Conservation (phyloP, 2,113 vertebrate species). For the Rhinogobius similis region DNA sequence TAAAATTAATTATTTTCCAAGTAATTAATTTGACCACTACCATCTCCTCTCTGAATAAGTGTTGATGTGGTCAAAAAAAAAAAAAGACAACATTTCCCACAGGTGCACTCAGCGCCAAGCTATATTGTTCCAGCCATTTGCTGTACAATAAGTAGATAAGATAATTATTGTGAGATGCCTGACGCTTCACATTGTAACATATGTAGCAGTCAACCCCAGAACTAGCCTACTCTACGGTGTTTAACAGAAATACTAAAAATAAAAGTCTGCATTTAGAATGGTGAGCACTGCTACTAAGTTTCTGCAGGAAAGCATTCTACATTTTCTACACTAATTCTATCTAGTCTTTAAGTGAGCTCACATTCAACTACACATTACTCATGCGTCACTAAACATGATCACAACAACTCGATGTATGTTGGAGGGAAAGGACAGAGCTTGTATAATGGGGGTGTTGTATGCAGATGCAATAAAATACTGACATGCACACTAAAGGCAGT, state of each 20-base stretch:
- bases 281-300: not conserved
- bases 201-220: not conserved
- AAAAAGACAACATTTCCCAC: too few relatives aligned
- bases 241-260: too few relatives aligned
- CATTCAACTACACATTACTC: conserved; percentile 27
- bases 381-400: conserved; percentile 35
- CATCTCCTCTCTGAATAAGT: too few relatives aligned
- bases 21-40: too few relatives aligned
- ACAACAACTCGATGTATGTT: conserved; percentile 36
- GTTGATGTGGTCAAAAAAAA: too few relatives aligned
- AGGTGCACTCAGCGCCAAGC: too few relatives aligned
- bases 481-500: conserved; percentile 82
- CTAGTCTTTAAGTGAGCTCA: conserved; percentile 33
- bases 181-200: not conserved
- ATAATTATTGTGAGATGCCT: too few relatives aligned
- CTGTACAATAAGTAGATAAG: too few relatives aligned
- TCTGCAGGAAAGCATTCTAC: too few relatives aligned
- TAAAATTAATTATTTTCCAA: too few relatives aligned
- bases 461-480: conserved; percentile 78
- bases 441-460: conserved; percentile 68
- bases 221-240: not conserved
- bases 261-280: not conserved
- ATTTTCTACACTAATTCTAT: not conserved
- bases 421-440: conserved; percentile 26
- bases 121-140: too few relatives aligned